phyloP scores from a whole-genome alignment of 2,797 vertebrate species.

The Macrochelys suwanniensis region DNA sequence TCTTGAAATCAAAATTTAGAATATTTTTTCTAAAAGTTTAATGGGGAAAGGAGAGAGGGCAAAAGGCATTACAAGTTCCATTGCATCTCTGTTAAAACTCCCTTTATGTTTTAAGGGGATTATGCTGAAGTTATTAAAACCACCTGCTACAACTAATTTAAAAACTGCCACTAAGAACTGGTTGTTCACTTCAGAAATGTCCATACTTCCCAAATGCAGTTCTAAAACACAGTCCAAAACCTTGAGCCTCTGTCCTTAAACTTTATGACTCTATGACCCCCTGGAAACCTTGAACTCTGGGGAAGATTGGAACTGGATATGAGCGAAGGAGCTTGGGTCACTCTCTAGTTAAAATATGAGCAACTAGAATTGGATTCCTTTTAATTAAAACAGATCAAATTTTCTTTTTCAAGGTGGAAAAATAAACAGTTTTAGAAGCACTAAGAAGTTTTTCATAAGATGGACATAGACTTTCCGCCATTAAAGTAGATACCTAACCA shows the following conservation, averaged over 20 bases:
- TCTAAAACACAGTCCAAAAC: background rate
- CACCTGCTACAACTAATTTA: background rate
- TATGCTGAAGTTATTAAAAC: background rate
- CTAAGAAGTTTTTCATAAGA: constrained; percentile 3
- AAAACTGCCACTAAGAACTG: background rate
- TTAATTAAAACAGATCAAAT: background rate
- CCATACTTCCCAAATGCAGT: background rate
- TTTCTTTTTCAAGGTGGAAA: background rate
- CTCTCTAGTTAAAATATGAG: background rate
- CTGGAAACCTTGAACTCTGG: background rate
- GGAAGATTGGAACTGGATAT: background rate
- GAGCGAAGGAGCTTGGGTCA: background rate
- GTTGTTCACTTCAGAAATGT: background rate
- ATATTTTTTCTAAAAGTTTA: background rate
- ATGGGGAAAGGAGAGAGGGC: background rate
- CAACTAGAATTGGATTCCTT: background rate
- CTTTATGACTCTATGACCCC: background rate
- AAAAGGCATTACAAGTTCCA: background rate
- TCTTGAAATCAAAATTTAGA: background rate
- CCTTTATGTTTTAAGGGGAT: background rate
- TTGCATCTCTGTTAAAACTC: background rate
- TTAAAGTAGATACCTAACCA: background rate
- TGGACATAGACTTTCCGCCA: background rate
- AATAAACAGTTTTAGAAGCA: background rate
- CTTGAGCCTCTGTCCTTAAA: background rate